Evolutionary conservation across 1,140 invertebrate genomes (phyloP), one percentile per base, ranked within the genome.

Genomic region (Ptiloglossa arizonensis): DNA sequence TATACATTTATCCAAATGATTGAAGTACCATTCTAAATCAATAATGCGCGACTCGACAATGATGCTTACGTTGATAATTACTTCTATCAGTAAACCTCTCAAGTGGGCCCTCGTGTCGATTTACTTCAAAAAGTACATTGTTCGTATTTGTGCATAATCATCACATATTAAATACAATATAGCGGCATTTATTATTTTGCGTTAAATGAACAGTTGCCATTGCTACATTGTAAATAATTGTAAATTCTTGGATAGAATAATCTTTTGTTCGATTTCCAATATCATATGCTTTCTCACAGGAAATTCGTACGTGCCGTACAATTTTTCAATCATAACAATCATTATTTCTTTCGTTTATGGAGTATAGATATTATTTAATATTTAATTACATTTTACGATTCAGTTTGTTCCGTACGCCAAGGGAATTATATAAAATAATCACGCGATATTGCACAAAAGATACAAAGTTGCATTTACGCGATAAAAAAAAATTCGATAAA

Each of bases 41-140:
- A 82, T 78, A 83, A 76, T 67, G 62, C 17, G 48, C 64, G 41
- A 35, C 29, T 68, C 81, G 35, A 29, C 24, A 22, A 15, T 48
- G 54, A 81, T 44, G 66, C 35, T 46, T 41, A 9, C 32, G 19
- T n/a, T n/a, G n/a, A n/a, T n/a, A n/a, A n/a, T n/a, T 32, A 44
- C 56, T 78, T 35, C 15, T 22, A 6, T 77, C 56, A 54, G 56
- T 82, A 71, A 71, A 54, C 46, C 19, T 35, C 8, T 17, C 5
- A 22, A 48, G 13, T 48, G 54, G 67, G 67, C 41, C 13, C n/a
- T 22, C 19, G 17, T 32, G 63, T 11, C 9, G 5, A n/a, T 35
- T 32, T 9, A 2, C n/a, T 1, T 9, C 11, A 24, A 66, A 41
- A n/a, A 32, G 1, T 3, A 8, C 46, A 41, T 68, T 56, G 35